Evolutionary conservation across 2,888 invertebrate genomes (phyloP).

Genomic region (Drosophila falleni): DNA sequence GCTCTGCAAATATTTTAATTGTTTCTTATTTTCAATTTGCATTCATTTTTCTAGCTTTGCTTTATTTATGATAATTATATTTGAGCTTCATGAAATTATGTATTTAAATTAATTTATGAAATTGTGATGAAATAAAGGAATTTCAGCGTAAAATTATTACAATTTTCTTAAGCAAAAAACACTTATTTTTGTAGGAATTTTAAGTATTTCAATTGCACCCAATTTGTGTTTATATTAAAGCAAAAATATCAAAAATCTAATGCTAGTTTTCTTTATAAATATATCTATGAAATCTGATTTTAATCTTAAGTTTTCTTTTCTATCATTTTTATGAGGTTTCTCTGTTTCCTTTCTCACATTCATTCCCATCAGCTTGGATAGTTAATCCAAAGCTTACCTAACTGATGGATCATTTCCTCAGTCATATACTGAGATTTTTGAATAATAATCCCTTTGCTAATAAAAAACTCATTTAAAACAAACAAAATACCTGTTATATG

Average conservation of each 20-base stretch:
- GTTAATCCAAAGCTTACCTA: conserved; percentile 7
- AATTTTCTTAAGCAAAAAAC: not conserved
- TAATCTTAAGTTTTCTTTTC: not conserved
- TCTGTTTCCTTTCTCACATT: not conserved
- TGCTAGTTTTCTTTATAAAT: not conserved
- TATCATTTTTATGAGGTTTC: not conserved
- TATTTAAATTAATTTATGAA: conserved; percentile 3
- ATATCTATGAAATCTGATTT: not conserved
- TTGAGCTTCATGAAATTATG: not conserved
- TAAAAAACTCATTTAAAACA: conserved; percentile 28
- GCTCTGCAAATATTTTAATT: conserved; percentile 79
- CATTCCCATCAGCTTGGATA: not conserved
- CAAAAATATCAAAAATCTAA: not conserved
- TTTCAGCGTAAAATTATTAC: not conserved
- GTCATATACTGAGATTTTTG: not conserved
- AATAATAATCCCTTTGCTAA: conserved; percentile 10
- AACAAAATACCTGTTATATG: conserved; percentile 24
- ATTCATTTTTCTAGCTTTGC: conserved; percentile 10
- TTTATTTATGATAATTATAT: conserved; percentile 17
- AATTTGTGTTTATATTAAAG: not conserved
- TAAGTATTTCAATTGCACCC: not conserved
- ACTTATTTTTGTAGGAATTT: not conserved
- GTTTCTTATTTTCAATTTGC: conserved; percentile 57
- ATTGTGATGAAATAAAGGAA: conserved; percentile 4
- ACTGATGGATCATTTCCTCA: conserved; percentile 4